Evolutionary conservation across 2,113 vertebrate species (phyloP).

Genomic region (Stomatorhinus ivindoensis): DNA sequence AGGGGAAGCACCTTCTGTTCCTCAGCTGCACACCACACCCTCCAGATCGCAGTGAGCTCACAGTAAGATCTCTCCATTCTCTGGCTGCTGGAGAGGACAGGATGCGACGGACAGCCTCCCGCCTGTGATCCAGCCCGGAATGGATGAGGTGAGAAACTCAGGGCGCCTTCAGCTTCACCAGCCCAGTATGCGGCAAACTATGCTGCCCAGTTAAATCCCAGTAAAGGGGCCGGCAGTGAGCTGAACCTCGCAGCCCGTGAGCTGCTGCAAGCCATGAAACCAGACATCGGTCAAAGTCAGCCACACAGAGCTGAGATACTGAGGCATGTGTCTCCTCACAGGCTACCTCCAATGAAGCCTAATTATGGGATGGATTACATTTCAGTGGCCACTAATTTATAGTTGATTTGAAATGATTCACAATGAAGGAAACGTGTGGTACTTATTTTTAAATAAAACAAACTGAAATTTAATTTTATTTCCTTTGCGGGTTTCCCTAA

Average conservation of each 20-base stretch:
- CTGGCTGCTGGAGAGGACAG: background rate
- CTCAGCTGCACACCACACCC: background rate
- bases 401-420: background rate
- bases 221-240: background rate
- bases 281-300: constrained; percentile 4
- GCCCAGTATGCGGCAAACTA: background rate
- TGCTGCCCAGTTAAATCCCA: background rate
- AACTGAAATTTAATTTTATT: background rate
- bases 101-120: background rate
- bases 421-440: background rate
- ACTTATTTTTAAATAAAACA: background rate
- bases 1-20: background rate
- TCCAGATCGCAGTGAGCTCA: background rate
- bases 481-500: background rate
- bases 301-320: background rate
- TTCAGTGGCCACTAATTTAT: background rate
- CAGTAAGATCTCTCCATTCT: background rate
- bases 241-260: background rate
- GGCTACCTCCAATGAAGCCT: background rate
- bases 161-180: background rate
- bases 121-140: background rate
- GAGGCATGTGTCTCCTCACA: background rate
- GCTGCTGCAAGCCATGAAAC: background rate
- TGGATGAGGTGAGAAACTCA: background rate
- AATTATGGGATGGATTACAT: background rate